Conservation (phyloP, 1,140 invertebrate genomes). For the Phthorimaea operculella region DNA sequence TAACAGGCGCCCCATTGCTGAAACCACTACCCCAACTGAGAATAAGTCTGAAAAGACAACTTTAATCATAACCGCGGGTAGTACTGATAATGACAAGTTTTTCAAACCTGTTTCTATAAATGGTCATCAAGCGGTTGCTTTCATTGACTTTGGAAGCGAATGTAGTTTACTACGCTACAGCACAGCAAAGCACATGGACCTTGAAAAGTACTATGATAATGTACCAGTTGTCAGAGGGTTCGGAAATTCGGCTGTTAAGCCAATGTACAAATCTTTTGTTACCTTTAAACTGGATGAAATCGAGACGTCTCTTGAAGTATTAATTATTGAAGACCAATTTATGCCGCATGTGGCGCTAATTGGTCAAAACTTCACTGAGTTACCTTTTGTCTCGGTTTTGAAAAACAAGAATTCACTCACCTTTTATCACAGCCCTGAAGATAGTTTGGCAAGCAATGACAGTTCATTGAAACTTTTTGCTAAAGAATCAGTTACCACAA, state of each 20-base stretch:
- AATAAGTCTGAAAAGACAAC: background rate
- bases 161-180: conserved; percentile 7
- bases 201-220: background rate
- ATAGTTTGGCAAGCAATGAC: background rate
- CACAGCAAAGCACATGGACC: background rate
- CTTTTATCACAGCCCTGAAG: conserved; percentile 8
- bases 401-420: conserved; percentile 6
- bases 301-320: conserved; percentile 7
- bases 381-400: conserved; percentile 9
- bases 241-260: background rate
- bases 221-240: conserved; percentile 5
- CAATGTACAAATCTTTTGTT: conserved; percentile 3
- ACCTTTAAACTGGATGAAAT: conserved; percentile 8
- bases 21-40: background rate
- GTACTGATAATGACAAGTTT: conserved; percentile 10
- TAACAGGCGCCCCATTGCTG: background rate
- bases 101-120: conserved; percentile 2
- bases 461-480: background rate
- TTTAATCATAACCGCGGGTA: background rate
- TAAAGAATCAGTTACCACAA: background rate
- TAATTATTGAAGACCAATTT: conserved; percentile 7
- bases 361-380: conserved; percentile 12
- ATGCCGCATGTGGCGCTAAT: conserved; percentile 7
- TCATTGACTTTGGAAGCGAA: conserved; percentile 12
- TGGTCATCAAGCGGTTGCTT: background rate